phyloP scores from a whole-genome alignment of 2,888 invertebrate species.

The Sarcophaga rosellei region DNA sequence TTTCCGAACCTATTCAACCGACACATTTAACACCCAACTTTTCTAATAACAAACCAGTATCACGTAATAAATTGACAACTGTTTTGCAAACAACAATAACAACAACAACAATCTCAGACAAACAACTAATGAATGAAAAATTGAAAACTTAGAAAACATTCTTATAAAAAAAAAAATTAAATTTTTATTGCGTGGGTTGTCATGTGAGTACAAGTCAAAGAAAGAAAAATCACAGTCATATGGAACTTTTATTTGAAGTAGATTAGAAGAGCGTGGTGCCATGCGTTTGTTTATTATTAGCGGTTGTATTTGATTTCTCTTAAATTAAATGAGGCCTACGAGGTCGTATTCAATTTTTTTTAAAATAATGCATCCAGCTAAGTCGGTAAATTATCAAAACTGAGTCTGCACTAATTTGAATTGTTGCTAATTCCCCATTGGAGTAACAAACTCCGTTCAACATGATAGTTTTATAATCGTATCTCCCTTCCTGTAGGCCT shows the following conservation, averaged over 20 bases:
- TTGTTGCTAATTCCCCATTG: too few species aligned
- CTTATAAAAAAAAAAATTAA: not conserved
- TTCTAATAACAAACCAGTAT: constrained; percentile 13
- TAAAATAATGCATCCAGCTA: too few species aligned
- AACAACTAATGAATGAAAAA: constrained; percentile 54
- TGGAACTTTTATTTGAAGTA: not conserved
- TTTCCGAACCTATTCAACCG: not conserved
- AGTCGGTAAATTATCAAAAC: too few species aligned
- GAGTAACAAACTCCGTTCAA: too few species aligned
- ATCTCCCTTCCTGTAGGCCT: too few species aligned
- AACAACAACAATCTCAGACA: constrained; percentile 3
- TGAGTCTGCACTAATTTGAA: too few species aligned
- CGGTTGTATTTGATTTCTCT: too few species aligned
- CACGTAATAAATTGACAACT: constrained; percentile 61
- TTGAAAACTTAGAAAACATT: constrained; percentile 30
- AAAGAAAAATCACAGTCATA: constrained; percentile 14
- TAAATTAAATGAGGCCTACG: too few species aligned
- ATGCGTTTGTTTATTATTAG: too few species aligned
- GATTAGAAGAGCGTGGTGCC: too few species aligned
- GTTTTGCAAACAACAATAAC: constrained; percentile 47
- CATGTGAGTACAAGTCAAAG: constrained; percentile 18
- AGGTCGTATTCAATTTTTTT: too few species aligned
- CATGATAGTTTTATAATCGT: too few species aligned
- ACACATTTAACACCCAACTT: constrained; percentile 37
- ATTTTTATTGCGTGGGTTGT: constrained; percentile 51